Conservation (phyloP, 2,797 vertebrate genomes). For the Rhinoraja longicauda region DNA sequence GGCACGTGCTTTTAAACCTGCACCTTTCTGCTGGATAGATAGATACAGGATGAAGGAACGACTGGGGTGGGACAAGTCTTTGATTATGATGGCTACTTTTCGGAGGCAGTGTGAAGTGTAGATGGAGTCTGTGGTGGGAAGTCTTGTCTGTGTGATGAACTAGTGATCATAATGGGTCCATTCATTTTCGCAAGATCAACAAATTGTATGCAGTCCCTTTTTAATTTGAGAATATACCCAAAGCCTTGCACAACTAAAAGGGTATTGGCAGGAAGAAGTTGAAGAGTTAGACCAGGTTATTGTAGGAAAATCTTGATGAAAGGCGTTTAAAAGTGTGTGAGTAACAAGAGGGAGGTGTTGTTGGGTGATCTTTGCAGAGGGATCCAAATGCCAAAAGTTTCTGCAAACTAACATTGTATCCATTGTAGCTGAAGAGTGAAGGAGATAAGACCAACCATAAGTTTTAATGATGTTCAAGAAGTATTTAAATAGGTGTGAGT, state of each 20-base stretch:
- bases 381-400: neutral
- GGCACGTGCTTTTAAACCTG: too few species aligned
- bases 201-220: neutral
- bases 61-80: too few species aligned
- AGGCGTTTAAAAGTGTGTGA: neutral
- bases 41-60: too few species aligned
- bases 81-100: too few species aligned
- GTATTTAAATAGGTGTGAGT: neutral
- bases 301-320: neutral
- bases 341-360: neutral
- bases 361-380: neutral
- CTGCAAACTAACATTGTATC: neutral
- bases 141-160: too few species aligned
- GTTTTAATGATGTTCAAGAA: neutral
- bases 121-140: too few species aligned
- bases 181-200: neutral
- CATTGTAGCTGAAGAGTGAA: neutral
- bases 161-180: neutral
- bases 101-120: too few species aligned
- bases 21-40: too few species aligned
- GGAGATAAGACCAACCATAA: neutral
- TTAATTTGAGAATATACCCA: neutral
- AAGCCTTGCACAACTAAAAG: neutral
- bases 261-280: neutral
- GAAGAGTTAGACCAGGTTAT: neutral